A percentile compares a stretch with the other conserved stretches of the same genome.
Conservation (phyloP, 2,113 vertebrate species). For the Circaetus cinerascens region DNA sequence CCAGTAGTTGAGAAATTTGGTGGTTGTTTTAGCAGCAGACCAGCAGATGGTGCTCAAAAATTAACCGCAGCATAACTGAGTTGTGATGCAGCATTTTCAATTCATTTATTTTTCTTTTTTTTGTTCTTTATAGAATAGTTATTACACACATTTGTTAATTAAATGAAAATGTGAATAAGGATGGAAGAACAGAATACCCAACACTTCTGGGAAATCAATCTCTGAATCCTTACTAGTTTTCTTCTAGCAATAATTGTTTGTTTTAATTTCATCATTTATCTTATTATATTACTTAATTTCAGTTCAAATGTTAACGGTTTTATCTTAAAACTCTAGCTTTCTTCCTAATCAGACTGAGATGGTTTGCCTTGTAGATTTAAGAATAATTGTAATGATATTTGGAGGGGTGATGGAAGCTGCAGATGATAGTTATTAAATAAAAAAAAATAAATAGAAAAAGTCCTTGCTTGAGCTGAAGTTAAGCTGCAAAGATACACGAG, state of each 20-base stretch:
- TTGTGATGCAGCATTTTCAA: background rate
- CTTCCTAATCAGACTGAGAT: background rate
- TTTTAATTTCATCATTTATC: background rate
- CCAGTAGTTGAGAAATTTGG: background rate
- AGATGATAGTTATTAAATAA: background rate
- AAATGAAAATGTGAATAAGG: background rate
- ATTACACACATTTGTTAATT: background rate
- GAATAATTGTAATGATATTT: background rate
- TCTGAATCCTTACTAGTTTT: background rate
- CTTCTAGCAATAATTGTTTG: background rate
- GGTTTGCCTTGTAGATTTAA: background rate
- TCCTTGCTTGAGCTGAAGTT: background rate
- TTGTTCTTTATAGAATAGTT: background rate
- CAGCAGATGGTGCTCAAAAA: conserved; percentile 53
- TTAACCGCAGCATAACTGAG: background rate
- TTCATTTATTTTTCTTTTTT: background rate
- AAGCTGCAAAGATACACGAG: background rate
- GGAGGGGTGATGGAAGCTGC: background rate
- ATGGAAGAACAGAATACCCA: background rate
- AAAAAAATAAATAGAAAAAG: background rate
- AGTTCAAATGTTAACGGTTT: background rate
- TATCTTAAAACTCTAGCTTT: background rate
- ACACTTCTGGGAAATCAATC: background rate
- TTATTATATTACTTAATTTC: background rate
- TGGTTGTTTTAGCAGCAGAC: background rate